Base-by-base conservation (phyloP, 2,797 vertebrate genomes). In the Xiphorhynchus erythropygius region DNA sequence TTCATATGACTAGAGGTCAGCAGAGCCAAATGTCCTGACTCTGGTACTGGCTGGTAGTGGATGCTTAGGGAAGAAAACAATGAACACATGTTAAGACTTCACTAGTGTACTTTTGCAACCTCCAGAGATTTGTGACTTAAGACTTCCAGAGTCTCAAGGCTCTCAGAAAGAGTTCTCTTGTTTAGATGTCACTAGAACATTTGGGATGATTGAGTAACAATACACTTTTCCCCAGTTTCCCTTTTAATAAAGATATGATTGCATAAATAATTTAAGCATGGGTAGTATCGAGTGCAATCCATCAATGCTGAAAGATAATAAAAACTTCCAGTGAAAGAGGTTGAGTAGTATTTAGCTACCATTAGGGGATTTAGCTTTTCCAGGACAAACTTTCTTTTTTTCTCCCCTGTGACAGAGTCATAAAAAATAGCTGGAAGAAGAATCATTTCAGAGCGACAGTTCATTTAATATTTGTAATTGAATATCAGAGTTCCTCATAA, bases 401-500 rank as follows among this genome's bases (percentile, higher is more conserved):
- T 50, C 27, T 89, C 69, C 30, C 65, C 14, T 73, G 25, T 76
- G 84, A 73, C 15, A 37, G 14, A 69, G 60, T 87, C 25, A 39
- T 92, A 78, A 96, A 93, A 92, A 88, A 70, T 79, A 93, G 47
- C 74, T 90, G 47, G 22, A 70, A 94, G 87, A 94, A 65, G 59
- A 94, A 84, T 82, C 0, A 73, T 90, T 94, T 96, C 47, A 79
- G 84, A 88, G 82, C 3, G 7, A 70, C 41, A 75, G 77, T 90
- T 96, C 79, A 84, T 96, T 94, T 95, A 93, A 53, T 94, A 68
- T 94, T 95, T 94, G 85, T 91, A 96, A 94, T 90, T 93, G 91
- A 93, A 91, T 94, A 89, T 94, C 83, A 86, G 62, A 77, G 80
- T 79, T 93, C 49, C 74, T 81, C 84, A 62, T 82, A 93, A 78